Percentiles rank a stretch among this genome's conserved stretches.
These are phyloP conservation scores for Malurus splendens DNA, from an alignment of 2,797 vertebrate species.

Conservation along the genomic window DNA sequence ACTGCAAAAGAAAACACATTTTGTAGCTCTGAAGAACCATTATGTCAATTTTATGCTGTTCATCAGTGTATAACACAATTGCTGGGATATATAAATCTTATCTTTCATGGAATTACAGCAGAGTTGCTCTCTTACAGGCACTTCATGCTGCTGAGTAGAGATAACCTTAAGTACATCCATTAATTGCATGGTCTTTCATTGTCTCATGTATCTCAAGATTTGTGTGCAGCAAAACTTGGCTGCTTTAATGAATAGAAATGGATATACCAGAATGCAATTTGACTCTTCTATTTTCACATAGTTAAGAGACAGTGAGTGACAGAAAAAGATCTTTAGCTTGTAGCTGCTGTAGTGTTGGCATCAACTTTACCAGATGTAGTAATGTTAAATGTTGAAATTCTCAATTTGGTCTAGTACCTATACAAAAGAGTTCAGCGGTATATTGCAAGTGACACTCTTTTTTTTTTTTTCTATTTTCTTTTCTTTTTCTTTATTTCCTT, in stretches of 20 bases:
- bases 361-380: neutral
- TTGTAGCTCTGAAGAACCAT: slow-evolving; percentile 56
- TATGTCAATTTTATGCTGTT: slow-evolving; percentile 66
- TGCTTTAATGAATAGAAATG: slow-evolving; percentile 10
- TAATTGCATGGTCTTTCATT: slow-evolving; percentile 65
- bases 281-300: neutral
- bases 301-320: neutral
- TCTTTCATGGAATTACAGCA: slow-evolving; percentile 45
- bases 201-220: slow-evolving; percentile 41
- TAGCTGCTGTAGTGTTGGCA: neutral
- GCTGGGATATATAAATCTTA: slow-evolving; percentile 62
- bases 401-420: neutral
- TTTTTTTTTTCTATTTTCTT: neutral
- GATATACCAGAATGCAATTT: neutral
- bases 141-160: slow-evolving; percentile 55
- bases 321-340: neutral
- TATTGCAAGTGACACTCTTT: neutral
- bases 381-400: neutral
- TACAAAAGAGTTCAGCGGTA: neutral
- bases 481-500: neutral
- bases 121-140: slow-evolving; percentile 43
- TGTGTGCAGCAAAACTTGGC: slow-evolving; percentile 26
- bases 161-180: slow-evolving; percentile 65
- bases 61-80: slow-evolving; percentile 52
- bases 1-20: slow-evolving; percentile 59